phyloP scores from a whole-genome alignment of 2,113 vertebrate genomes.

The Emydura subglobosa region DNA sequence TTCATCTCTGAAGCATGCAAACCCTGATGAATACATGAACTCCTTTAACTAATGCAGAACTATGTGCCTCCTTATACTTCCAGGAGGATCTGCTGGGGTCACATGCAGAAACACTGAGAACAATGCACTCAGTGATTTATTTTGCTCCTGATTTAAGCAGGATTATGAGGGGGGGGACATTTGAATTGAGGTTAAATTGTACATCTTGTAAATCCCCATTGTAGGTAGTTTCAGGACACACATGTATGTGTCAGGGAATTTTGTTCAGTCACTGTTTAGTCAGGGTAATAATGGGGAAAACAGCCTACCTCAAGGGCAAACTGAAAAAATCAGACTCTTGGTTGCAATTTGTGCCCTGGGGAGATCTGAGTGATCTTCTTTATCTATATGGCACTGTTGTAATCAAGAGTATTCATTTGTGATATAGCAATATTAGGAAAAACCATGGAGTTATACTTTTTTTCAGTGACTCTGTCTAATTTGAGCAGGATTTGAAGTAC shows the following conservation, averaged over 20 bases:
- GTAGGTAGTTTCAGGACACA: constrained; percentile 61
- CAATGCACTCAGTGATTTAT: constrained; percentile 61
- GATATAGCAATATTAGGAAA: not conserved
- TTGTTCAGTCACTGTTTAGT: not conserved
- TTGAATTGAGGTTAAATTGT: constrained; percentile 71
- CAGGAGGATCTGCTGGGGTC: not conserved
- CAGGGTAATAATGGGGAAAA: not conserved
- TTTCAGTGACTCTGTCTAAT: not conserved
- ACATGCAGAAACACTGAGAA: not conserved
- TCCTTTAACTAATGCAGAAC: not conserved
- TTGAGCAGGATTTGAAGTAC: constrained; percentile 19
- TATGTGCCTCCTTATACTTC: not conserved
- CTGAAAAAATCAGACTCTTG: not conserved
- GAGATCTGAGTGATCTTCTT: not conserved
- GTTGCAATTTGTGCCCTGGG: not conserved
- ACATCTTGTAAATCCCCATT: constrained; percentile 59
- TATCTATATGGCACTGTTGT: not conserved
- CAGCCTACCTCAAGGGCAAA: not conserved
- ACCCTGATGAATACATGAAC: fast-evolving
- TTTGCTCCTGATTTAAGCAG: constrained; percentile 61
- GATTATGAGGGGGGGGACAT: constrained; percentile 43
- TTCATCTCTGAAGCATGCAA: not conserved
- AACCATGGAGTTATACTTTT: not conserved
- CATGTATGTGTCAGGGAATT: constrained; percentile 51
- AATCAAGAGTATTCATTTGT: not conserved